Evolutionary conservation across 2,797 vertebrate genomes (phyloP), one percentile per base, ranked within the genome.

Genomic region (Poeciliopsis infans): DNA sequence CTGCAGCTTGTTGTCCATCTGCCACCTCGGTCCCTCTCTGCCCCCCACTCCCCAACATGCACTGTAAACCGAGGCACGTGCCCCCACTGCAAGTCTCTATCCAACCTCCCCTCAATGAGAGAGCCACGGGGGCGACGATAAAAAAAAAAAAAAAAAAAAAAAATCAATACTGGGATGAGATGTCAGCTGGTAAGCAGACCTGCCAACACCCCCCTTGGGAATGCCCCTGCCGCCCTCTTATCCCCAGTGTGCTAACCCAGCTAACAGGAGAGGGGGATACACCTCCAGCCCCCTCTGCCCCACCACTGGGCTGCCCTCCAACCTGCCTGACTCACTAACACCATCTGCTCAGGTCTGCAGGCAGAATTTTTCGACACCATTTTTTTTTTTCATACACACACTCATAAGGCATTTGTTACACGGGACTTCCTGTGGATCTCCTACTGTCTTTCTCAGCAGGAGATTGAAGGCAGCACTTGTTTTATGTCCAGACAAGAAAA

Each of bases 111-210:
- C 83, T 2, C 86, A 90, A 92, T 87, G 80, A 82, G 86, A 89
- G 25, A 83, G 84, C 87, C 88, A 84, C 84, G 77, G 87, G 87
- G 91, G 83, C 84, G 86, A 84, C 86, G 88, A 92, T 93, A 91
- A 93, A 93, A 68, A 25, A 93, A 92, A 93, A 93, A 68, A 23
- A 51, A 20, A 93, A 39, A 47, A 47, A 16, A 18, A 51, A 70
- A 64, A 75, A 95, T 95, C 95, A 95, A 95, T 95, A 94, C 78
- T 82, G 83, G 80, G 88, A 93, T 93, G 90, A 93, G 90, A 93
- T 94, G 94, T 95, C 95, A 95, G 94, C 95, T 96, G 95, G 93
- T 93, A 93, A 93, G 93, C 94, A 93, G 92, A 89, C 90, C 90
- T 92, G 92, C 93, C 93, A 93, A 94, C 95, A 94, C 76, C 74